phyloP scores from a whole-genome alignment of 2,888 invertebrate genomes.

The Alviniconcha strummeri region DNA sequence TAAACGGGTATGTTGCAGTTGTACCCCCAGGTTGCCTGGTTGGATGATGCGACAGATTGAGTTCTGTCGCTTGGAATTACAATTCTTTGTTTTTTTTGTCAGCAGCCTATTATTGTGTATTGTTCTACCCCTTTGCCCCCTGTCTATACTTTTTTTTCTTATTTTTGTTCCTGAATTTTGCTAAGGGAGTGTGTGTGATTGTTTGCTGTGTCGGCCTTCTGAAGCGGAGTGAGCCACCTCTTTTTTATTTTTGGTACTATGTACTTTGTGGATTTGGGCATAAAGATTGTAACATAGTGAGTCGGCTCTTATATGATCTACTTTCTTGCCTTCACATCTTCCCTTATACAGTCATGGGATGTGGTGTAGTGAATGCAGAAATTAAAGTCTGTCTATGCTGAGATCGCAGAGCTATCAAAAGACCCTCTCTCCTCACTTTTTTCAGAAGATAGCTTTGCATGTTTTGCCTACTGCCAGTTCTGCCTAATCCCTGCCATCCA shows the following conservation, averaged over 20 bases:
- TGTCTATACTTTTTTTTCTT: neutral
- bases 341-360: too few relatives aligned
- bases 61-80: slow-evolving; percentile 2
- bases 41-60: slow-evolving; percentile 5
- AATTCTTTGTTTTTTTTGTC: neutral
- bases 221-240: neutral
- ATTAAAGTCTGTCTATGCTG: too few relatives aligned
- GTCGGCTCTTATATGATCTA: neutral
- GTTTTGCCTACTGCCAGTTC: too few relatives aligned
- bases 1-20: slow-evolving; percentile 19
- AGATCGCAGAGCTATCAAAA: too few relatives aligned
- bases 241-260: neutral
- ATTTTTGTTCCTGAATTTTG: neutral
- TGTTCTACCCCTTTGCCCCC: neutral
- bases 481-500: too few relatives aligned
- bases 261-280: slow-evolving; percentile 5
- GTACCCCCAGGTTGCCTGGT: slow-evolving; percentile 11
- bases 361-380: too few relatives aligned
- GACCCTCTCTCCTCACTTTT: too few relatives aligned
- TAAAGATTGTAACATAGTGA: neutral
- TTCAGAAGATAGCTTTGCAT: too few relatives aligned
- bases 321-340: neutral
- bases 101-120: neutral
- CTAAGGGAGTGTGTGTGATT: slow-evolving; percentile 15
- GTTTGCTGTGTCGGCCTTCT: slow-evolving; percentile 24